phyloP scores from a whole-genome alignment of 2,113 vertebrate species.

The Pelecanoides urinatrix region DNA sequence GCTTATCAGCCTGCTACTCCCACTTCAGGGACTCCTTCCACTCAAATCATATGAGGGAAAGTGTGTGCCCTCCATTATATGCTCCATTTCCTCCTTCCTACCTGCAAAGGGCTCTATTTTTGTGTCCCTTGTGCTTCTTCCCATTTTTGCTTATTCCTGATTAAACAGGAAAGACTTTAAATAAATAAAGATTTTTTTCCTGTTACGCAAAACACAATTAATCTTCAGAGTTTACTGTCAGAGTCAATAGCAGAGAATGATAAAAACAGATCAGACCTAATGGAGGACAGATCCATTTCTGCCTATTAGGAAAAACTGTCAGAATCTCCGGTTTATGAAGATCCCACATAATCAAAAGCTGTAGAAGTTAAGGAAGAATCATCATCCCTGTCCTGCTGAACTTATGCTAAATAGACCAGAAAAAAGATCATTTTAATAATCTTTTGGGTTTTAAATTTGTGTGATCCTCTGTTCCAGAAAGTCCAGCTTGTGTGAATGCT shows the following conservation, averaged over 20 bases:
- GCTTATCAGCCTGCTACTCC: background rate
- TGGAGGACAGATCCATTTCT: background rate
- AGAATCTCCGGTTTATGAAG: background rate
- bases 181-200: background rate
- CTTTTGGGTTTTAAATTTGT: background rate
- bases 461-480: background rate
- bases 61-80: background rate
- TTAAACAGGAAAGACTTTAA: background rate
- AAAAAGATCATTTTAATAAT: background rate
- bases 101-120: background rate
- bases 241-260: background rate
- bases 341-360: background rate
- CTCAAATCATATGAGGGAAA: background rate
- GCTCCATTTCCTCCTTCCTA: background rate
- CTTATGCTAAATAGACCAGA: background rate
- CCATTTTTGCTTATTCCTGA: background rate
- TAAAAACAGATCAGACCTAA: background rate
- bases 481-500: background rate
- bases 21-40: background rate
- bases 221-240: background rate
- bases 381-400: background rate
- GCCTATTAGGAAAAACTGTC: background rate
- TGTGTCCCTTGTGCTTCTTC: background rate
- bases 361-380: background rate
- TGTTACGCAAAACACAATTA: background rate